A percentile compares a stretch with the other conserved stretches of the same genome.
These are phyloP conservation scores for Girardinichthys multiradiatus DNA, from an alignment of 2,113 vertebrate species.

Conservation along the genomic window DNA sequence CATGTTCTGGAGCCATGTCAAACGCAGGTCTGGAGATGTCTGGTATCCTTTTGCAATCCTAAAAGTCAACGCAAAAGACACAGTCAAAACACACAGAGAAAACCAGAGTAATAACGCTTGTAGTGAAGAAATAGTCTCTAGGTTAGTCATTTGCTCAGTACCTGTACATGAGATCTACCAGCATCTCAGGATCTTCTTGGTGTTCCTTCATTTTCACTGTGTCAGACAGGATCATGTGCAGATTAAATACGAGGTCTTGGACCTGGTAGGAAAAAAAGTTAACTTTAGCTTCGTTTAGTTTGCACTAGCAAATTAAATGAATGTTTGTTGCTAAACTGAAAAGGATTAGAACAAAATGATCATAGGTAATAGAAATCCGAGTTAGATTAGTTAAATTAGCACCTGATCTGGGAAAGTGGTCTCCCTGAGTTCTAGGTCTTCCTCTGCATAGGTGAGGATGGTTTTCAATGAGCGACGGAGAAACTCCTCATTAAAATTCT, in stretches of 20 bases:
- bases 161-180: conserved; percentile 99
- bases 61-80: neutral
- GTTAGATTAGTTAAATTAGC: neutral
- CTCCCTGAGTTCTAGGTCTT: conserved; percentile 93
- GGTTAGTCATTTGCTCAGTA: conserved; percentile 51
- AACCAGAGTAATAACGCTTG: neutral
- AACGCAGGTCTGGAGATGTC: conserved; percentile 93
- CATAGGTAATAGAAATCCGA: neutral
- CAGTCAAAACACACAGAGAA: neutral
- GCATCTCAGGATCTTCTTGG: conserved; percentile 98
- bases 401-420: conserved; percentile 98
- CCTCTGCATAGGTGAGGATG: conserved; percentile 95
- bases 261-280: conserved; percentile 79
- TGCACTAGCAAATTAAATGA: neutral
- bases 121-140: neutral
- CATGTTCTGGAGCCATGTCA: conserved; percentile 99
- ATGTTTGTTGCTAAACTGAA: neutral
- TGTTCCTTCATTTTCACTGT: conserved; percentile 99
- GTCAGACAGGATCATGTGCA: conserved; percentile 98
- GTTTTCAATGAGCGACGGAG: conserved; percentile 95
- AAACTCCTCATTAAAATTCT: conserved; percentile 98
- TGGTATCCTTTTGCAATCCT: conserved; percentile 99
- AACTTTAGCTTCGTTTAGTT: neutral
- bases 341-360: neutral
- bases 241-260: conserved; percentile 97